Conservation (phyloP, 2,888 invertebrate species). For the Temnothorax rugatulus region DNA sequence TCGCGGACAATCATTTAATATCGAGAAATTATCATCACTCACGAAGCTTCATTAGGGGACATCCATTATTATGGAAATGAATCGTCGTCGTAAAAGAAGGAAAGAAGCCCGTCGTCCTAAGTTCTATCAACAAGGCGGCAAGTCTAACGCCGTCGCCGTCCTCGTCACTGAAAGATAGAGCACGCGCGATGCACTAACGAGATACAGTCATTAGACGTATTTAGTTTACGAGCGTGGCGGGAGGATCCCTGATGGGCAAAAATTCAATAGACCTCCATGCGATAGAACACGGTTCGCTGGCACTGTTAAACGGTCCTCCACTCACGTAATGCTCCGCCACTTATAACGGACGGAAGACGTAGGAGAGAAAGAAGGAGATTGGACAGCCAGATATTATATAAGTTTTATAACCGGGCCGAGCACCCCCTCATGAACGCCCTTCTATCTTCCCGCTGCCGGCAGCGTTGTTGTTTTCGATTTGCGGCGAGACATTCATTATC, state of each 20-base stretch:
- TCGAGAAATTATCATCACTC: conserved; percentile 1
- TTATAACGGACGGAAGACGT: conserved; percentile 72
- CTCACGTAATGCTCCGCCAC: conserved; percentile 71
- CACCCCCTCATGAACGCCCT: conserved; percentile 56
- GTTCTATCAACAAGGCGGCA: conserved; percentile 48
- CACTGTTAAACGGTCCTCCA: conserved; percentile 76
- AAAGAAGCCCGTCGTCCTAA: conserved; percentile 41
- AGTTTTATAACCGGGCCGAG: conserved; percentile 74
- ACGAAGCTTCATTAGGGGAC: background rate
- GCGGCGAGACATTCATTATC: conserved; percentile 17
- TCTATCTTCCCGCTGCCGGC: conserved; percentile 26
- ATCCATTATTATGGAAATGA: conserved; percentile 43
- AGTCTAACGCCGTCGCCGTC: conserved; percentile 51
- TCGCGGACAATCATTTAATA: background rate
- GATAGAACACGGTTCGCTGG: conserved; percentile 82
- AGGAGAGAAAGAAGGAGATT: conserved; percentile 73
- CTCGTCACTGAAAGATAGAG: conserved; percentile 75
- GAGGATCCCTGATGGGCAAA: conserved; percentile 75
- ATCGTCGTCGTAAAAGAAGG: conserved; percentile 13
- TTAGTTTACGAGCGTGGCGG: conserved; percentile 78
- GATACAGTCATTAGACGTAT: conserved; percentile 83
- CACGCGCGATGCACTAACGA: conserved; percentile 81
- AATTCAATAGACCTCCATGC: conserved; percentile 82
- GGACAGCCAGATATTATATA: conserved; percentile 75
- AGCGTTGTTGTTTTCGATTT: conserved; percentile 62